Conservation (phyloP, 1,140 invertebrate species). For the Ceratosolen solmsi region DNA sequence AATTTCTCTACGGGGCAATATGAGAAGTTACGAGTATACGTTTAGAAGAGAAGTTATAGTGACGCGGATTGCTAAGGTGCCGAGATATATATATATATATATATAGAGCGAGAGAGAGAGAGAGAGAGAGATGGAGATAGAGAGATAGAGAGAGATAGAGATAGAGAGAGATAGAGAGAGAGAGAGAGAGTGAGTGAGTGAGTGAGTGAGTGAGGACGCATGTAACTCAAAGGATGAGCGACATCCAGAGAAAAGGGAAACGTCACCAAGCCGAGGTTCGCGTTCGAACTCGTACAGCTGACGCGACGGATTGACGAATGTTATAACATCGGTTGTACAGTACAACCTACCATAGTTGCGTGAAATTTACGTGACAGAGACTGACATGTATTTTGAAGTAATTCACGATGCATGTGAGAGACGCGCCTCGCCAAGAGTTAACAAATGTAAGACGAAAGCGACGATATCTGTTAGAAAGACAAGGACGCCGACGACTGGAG, state of each 20-base stretch:
- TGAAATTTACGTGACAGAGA: slow-evolving; percentile 14
- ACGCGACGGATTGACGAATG: neutral
- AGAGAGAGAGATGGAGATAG: neutral
- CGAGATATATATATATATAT: neutral
- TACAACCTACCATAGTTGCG: neutral
- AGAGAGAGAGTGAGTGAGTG: too few relatives aligned
- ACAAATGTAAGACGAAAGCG: neutral
- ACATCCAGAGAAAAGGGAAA: neutral
- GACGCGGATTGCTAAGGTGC: neutral
- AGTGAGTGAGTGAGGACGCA: neutral
- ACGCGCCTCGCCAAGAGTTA: neutral
- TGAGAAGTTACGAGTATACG: neutral
- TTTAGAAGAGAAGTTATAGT: neutral
- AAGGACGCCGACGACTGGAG: neutral
- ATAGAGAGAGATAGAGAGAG: neutral
- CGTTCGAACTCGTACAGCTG: neutral
- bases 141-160: neutral
- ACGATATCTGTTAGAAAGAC: neutral
- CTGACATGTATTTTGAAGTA: slow-evolving; percentile 4
- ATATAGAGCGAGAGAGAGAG: neutral
- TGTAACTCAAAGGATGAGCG: neutral
- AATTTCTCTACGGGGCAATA: neutral
- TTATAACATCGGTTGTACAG: neutral
- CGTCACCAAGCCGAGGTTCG: neutral
- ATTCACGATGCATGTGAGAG: neutral